Percentiles rank a stretch among this genome's conserved stretches.
These are phyloP conservation scores for Ceryle rudis DNA, from an alignment of 2,797 vertebrate genomes.

Conservation along the genomic window DNA sequence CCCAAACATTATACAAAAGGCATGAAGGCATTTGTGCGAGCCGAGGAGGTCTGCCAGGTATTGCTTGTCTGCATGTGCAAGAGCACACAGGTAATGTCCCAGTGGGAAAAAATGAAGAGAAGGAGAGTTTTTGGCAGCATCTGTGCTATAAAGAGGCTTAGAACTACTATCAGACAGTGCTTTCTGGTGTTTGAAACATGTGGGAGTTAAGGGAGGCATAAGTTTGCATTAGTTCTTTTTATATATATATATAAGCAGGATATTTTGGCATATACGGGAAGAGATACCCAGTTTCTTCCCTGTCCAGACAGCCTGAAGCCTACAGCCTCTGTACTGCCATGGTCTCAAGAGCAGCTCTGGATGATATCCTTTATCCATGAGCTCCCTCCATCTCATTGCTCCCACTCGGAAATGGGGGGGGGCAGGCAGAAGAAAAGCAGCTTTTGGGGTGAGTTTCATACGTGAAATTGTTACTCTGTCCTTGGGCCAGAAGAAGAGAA, in stretches of 20 bases:
- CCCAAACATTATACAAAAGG: accelerated
- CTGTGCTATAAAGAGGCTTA: neutral
- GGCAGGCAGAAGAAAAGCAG: neutral
- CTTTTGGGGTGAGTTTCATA: neutral
- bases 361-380: accelerated
- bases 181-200: neutral
- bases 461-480: neutral
- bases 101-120: neutral
- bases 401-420: accelerated
- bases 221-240: neutral
- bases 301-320: neutral
- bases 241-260: too few species aligned
- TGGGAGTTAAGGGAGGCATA: neutral
- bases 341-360: neutral
- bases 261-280: neutral
- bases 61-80: neutral
- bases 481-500: neutral
- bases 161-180: neutral
- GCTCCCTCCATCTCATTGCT: neutral
- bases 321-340: neutral
- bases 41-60: neutral
- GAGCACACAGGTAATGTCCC: neutral
- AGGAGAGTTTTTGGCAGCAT: neutral
- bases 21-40: neutral
- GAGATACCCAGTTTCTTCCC: neutral